Evolutionary conservation across 2,888 invertebrate species (phyloP).

Genomic region (Agrochola litura): DNA sequence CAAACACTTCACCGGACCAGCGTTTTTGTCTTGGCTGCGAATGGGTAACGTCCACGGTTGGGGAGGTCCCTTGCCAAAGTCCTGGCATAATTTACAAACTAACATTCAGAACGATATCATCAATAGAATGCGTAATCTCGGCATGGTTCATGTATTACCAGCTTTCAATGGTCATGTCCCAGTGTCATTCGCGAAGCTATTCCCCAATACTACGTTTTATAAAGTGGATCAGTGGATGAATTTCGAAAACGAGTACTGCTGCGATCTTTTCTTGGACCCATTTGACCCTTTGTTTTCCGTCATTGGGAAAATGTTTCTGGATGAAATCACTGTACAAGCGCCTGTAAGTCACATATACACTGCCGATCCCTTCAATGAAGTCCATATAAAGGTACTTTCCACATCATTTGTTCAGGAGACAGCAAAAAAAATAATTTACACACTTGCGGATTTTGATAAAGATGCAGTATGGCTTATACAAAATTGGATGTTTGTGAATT

Average conservation of each 20-base stretch:
- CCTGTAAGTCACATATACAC: slow-evolving; percentile 94
- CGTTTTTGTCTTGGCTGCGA: slow-evolving; percentile 97
- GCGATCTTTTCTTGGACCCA: slow-evolving; percentile 95
- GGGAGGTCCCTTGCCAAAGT: slow-evolving; percentile 94
- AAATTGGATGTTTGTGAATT: slow-evolving; percentile 95
- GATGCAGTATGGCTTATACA: slow-evolving; percentile 96
- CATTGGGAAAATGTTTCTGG: slow-evolving; percentile 93
- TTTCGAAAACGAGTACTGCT: slow-evolving; percentile 94
- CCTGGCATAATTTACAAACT: slow-evolving; percentile 93
- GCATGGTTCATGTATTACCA: slow-evolving; percentile 96
- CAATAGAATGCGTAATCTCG: slow-evolving; percentile 94
- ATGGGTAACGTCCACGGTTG: slow-evolving; percentile 98
- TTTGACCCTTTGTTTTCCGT: slow-evolving; percentile 93
- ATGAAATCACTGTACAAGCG: slow-evolving; percentile 89
- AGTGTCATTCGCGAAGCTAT: slow-evolving; percentile 92
- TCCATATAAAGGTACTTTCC: slow-evolving; percentile 91
- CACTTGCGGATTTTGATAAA: slow-evolving; percentile 93
- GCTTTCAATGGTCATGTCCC: slow-evolving; percentile 98
- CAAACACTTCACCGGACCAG: slow-evolving; percentile 97
- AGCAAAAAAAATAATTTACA: slow-evolving; percentile 92
- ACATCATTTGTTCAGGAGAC: slow-evolving; percentile 91
- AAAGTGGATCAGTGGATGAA: slow-evolving; percentile 93
- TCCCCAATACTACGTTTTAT: slow-evolving; percentile 93
- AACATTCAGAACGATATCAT: slow-evolving; percentile 94
- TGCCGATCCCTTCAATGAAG: slow-evolving; percentile 98